Percentiles rank a stretch among this genome's conserved stretches.
Evolutionary conservation across 2,797 vertebrate genomes (phyloP).

Genomic region (Todus mexicanus): DNA sequence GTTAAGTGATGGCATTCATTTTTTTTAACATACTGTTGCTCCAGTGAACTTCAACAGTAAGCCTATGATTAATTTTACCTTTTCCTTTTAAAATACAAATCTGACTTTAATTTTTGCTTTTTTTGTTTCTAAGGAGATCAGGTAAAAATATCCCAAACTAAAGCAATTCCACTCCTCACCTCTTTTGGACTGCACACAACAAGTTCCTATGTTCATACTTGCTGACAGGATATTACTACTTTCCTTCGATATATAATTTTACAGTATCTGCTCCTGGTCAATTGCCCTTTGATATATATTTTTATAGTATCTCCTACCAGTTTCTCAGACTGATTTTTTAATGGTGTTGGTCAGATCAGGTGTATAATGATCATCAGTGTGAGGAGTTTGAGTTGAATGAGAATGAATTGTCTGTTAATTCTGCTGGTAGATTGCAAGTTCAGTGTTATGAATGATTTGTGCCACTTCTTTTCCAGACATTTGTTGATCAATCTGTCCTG

Average conservation of each 20-base stretch:
- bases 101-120: not conserved
- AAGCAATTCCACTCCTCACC: not conserved
- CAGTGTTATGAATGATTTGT: not conserved
- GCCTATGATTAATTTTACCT: not conserved
- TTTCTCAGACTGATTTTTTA: not conserved
- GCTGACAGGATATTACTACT: not conserved
- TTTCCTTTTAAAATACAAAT: not conserved
- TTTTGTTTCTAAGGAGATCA: not conserved
- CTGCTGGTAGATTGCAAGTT: not conserved
- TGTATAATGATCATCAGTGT: not conserved
- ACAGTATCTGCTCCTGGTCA: not conserved
- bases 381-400: not conserved
- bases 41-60: not conserved
- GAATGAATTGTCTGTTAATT: not conserved
- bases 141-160: not conserved
- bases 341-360: not conserved
- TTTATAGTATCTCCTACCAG: not conserved
- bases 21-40: not conserved
- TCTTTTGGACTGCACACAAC: not conserved
- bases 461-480: not conserved
- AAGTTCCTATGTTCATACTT: not conserved
- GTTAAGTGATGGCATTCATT: not conserved
- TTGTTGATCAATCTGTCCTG: not conserved
- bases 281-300: conserved; percentile 12
- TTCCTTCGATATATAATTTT: conserved; percentile 34